Evolutionary conservation across 2,113 vertebrate genomes (phyloP).

Genomic region (Neodontobutis hainanensis): DNA sequence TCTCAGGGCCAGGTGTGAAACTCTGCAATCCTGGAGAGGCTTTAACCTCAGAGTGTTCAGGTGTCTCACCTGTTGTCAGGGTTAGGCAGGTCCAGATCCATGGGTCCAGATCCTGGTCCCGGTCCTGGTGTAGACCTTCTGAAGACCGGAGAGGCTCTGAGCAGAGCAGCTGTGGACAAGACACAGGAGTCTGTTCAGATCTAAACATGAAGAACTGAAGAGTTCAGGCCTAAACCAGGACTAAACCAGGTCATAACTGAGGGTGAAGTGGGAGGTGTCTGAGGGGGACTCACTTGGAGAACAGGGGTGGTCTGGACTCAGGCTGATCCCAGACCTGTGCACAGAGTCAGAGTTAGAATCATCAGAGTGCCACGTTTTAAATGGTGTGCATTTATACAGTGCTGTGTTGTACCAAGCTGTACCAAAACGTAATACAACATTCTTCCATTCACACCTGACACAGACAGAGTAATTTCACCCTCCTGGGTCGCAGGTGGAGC

Average conservation of each 20-base stretch:
- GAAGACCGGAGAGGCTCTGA: background rate
- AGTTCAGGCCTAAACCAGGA: too few relatives aligned
- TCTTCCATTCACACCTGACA: too few relatives aligned
- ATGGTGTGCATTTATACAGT: too few relatives aligned
- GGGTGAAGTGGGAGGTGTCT: background rate
- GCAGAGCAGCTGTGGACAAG: slow-evolving; percentile 25
- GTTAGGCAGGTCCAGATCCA: slow-evolving; percentile 39
- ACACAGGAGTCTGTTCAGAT: background rate
- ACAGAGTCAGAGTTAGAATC: background rate
- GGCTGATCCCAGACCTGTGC: background rate
- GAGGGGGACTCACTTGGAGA: slow-evolving; percentile 23
- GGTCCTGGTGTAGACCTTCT: background rate
- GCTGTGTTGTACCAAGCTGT: too few relatives aligned
- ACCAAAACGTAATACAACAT: too few relatives aligned
- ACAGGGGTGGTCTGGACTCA: background rate
- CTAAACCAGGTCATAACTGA: background rate
- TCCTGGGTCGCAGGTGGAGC: too few relatives aligned
- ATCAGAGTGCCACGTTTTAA: background rate
- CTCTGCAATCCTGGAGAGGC: too few relatives aligned
- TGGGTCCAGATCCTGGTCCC: background rate
- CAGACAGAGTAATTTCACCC: too few relatives aligned
- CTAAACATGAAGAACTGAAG: too few relatives aligned
- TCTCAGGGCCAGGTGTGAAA: too few relatives aligned
- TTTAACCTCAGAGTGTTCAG: too few relatives aligned
- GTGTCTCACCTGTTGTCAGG: slow-evolving; percentile 34